Conservation (phyloP, 2,797 vertebrate genomes). For the Loriculus beryllinus region DNA sequence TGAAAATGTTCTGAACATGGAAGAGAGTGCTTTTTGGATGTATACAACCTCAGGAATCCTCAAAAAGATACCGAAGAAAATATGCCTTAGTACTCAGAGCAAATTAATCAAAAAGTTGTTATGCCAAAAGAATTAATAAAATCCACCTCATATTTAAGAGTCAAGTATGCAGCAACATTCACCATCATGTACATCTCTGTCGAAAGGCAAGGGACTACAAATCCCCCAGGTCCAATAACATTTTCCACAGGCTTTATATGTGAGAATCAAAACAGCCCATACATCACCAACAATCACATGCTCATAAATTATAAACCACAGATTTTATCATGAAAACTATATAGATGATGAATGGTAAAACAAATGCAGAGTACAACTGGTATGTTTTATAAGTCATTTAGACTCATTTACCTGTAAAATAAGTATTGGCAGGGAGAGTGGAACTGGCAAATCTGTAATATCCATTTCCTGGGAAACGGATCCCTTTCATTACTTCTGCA, state of each 20-base stretch:
- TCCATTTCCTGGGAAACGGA: constrained; percentile 84
- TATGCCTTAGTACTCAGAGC: background rate
- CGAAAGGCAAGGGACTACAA: background rate
- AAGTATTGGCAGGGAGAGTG: constrained; percentile 80
- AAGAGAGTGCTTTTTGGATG: background rate
- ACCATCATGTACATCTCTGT: background rate
- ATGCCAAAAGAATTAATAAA: background rate
- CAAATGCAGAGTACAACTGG: background rate
- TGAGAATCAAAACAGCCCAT: background rate
- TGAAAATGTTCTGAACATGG: background rate
- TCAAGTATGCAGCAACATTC: background rate
- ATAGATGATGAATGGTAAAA: background rate
- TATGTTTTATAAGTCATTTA: background rate
- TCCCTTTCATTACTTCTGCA: constrained; percentile 77
- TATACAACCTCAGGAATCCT: background rate
- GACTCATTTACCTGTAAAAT: constrained; percentile 86
- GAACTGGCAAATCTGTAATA: constrained; percentile 85
- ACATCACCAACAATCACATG: background rate
- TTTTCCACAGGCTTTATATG: background rate
- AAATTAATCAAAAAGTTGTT: background rate
- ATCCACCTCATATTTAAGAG: background rate
- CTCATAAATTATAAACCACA: background rate
- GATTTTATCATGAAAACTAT: background rate
- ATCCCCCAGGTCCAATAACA: background rate
- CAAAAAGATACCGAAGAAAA: background rate